A percentile compares a stretch with the other conserved stretches of the same genome.
Conservation (phyloP, 2,888 invertebrate species). For the Alviniconcha strummeri region DNA sequence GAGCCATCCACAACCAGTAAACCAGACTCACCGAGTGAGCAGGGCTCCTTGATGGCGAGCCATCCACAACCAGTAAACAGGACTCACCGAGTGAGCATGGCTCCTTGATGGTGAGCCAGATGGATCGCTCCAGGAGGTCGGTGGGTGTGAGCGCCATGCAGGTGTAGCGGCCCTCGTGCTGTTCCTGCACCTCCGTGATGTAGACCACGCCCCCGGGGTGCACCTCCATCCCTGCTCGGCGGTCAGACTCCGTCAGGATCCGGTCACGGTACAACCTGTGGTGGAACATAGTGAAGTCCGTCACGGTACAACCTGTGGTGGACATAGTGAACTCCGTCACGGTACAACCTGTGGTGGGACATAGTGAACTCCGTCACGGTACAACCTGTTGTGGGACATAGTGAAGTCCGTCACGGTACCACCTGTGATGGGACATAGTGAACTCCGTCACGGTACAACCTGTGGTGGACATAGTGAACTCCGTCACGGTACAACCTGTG, state of each 20-base stretch:
- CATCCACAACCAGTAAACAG: background rate
- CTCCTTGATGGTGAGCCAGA: slow-evolving; percentile 45
- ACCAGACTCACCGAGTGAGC: background rate
- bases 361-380: too few relatives aligned
- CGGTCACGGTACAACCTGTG: slow-evolving; percentile 44
- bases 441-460: too few relatives aligned
- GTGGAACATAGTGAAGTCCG: too few relatives aligned
- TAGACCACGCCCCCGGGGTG: slow-evolving; percentile 48
- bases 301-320: too few relatives aligned
- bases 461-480: too few relatives aligned
- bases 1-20: background rate
- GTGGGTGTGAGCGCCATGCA: slow-evolving; percentile 45
- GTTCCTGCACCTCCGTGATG: slow-evolving; percentile 43
- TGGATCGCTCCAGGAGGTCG: slow-evolving; percentile 43
- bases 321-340: slow-evolving; percentile 15
- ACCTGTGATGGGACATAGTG: slow-evolving; percentile 37
- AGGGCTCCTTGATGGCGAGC: too few relatives aligned
- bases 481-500: background rate
- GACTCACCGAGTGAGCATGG: slow-evolving; percentile 48
- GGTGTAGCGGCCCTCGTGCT: slow-evolving; percentile 50
- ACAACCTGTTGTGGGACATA: too few relatives aligned
- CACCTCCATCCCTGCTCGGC: slow-evolving; percentile 42
- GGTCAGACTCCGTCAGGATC: slow-evolving; percentile 42
- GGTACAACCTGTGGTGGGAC: background rate
- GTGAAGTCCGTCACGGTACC: slow-evolving; percentile 42